Conservation (phyloP, 2,888 invertebrate species). For the Eupeodes luniger region DNA sequence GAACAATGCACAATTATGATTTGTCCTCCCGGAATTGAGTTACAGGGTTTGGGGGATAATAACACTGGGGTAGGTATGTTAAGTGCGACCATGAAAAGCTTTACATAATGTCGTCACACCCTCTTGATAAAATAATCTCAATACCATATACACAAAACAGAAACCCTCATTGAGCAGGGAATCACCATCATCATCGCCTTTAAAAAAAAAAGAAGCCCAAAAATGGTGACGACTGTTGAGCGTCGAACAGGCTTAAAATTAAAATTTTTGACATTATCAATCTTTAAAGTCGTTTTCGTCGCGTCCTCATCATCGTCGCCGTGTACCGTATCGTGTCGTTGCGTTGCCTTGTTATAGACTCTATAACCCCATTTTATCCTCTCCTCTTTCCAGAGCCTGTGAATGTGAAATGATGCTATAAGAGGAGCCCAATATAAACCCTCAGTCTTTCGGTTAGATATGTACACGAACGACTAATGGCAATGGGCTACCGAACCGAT, state of each 20-base stretch:
- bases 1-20: constrained; percentile 74
- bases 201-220: neutral
- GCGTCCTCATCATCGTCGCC: too few species aligned
- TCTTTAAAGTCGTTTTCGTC: constrained; percentile 54
- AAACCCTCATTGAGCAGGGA: constrained; percentile 29
- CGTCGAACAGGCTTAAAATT: constrained; percentile 44
- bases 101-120: constrained; percentile 60
- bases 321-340: too few species aligned
- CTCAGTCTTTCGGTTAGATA: too few species aligned
- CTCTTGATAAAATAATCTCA: constrained; percentile 34
- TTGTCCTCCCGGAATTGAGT: constrained; percentile 46
- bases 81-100: constrained; percentile 59
- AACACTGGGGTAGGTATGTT: constrained; percentile 46
- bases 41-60: constrained; percentile 35
- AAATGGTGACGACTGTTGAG: constrained; percentile 12
- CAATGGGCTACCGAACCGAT: constrained; percentile 40
- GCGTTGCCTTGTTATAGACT: constrained; percentile 44
- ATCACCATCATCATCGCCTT: neutral
- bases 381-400: neutral
- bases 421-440: neutral
- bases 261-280: constrained; percentile 70
- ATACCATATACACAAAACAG: constrained; percentile 3
- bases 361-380: constrained; percentile 51
- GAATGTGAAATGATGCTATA: neutral
- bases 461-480: neutral